These are phyloP conservation scores for Dasypogon diadema DNA, from an alignment of 2,888 invertebrate genomes.

Conservation along the genomic window DNA sequence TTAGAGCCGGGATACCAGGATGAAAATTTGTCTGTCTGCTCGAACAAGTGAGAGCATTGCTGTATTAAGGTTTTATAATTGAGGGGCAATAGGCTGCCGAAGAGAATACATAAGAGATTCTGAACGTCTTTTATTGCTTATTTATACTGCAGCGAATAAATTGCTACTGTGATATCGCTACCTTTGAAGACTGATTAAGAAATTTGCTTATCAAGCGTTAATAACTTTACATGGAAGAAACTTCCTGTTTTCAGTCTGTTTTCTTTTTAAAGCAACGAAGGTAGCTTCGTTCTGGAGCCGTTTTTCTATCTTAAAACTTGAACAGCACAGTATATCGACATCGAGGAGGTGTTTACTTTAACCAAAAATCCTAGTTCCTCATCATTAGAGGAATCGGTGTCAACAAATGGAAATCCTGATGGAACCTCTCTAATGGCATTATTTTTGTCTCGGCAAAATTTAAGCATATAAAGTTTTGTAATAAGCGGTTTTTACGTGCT, in stretches of 20 bases:
- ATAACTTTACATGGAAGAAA: neutral
- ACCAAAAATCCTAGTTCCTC: no score
- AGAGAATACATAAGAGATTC: conserved; percentile 3
- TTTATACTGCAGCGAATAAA: no score
- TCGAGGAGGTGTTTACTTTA: no score
- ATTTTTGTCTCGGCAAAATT: conserved; percentile 14
- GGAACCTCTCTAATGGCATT: no score
- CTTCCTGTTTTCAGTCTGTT: neutral
- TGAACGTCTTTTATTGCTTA: neutral
- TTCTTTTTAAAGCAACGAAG: neutral
- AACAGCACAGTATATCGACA: no score
- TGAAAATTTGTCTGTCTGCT: neutral
- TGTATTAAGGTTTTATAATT: neutral
- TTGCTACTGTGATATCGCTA: no score
- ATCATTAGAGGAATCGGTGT: no score
- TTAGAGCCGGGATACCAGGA: neutral
- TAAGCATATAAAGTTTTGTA: conserved; percentile 27
- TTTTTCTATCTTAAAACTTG: no score
- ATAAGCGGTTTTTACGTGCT: conserved; percentile 41
- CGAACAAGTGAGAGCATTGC: neutral
- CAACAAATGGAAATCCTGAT: no score
- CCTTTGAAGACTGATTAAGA: no score
- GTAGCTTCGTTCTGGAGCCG: no score
- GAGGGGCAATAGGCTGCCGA: neutral
- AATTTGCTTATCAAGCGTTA: no score